Percentiles rank a stretch among this genome's conserved stretches.
Conservation (phyloP, 2,113 vertebrate species). For the Thunnus maccoyii region DNA sequence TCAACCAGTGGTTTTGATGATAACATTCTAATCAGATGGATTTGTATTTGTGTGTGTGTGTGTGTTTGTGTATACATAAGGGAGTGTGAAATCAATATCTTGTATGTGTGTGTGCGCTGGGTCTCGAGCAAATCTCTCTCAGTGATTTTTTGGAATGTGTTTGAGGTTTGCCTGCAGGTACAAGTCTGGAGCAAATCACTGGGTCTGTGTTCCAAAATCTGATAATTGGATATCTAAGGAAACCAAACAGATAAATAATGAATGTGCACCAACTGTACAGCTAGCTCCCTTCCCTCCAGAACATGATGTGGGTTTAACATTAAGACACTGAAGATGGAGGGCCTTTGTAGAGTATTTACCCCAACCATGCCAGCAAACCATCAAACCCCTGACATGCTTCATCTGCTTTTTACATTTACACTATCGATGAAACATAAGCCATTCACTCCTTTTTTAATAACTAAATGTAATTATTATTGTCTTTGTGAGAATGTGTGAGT, state of each 20-base stretch:
- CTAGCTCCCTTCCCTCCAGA: background rate
- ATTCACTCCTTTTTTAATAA: background rate
- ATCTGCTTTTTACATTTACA: background rate
- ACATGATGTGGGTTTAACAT: conserved; percentile 3
- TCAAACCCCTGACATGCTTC: background rate
- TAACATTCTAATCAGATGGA: conserved; percentile 11
- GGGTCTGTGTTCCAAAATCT: conserved; percentile 18
- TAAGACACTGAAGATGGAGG: background rate
- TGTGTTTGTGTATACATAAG: conserved; percentile 3
- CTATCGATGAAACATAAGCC: background rate
- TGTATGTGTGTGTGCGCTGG: conserved; percentile 10
- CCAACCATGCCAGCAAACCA: background rate
- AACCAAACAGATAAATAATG: conserved; percentile 18
- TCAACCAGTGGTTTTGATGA: conserved; percentile 22
- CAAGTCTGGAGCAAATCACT: conserved; percentile 27
- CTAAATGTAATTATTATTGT: background rate
- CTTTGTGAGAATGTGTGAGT: background rate
- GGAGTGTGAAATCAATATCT: conserved; percentile 34
- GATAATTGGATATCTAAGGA: conserved; percentile 43
- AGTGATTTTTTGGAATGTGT: conserved; percentile 38
- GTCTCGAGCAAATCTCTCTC: conserved; percentile 20
- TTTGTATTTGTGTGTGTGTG: background rate
- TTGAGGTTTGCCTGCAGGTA: conserved; percentile 41
- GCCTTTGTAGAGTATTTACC: background rate
- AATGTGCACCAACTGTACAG: conserved; percentile 1